phyloP scores from a whole-genome alignment of 2,113 vertebrate genomes.

The Dasyprocta punctata region DNA sequence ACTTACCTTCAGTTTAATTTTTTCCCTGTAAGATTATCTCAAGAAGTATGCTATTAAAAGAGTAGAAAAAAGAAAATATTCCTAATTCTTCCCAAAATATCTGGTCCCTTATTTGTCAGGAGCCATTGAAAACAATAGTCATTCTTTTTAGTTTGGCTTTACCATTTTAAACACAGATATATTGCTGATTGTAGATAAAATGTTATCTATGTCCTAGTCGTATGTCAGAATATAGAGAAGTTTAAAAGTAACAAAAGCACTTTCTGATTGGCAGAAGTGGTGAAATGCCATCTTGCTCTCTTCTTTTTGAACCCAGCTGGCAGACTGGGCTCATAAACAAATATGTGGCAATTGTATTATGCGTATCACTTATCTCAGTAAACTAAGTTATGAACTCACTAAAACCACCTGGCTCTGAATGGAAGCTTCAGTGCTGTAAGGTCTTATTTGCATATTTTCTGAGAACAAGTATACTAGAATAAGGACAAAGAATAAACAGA shows the following conservation, averaged over 20 bases:
- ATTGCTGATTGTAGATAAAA: constrained; percentile 12
- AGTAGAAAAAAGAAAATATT: background rate
- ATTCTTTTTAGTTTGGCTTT: background rate
- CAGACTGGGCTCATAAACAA: constrained; percentile 61
- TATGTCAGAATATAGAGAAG: background rate
- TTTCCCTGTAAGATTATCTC: background rate
- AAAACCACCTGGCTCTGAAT: background rate
- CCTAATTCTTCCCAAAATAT: background rate
- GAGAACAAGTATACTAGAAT: background rate
- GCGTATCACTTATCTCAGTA: background rate
- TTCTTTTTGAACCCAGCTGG: background rate
- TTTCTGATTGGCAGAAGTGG: constrained; percentile 47
- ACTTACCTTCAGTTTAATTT: background rate
- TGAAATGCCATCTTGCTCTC: background rate
- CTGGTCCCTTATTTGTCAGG: background rate
- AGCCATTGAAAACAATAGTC: background rate
- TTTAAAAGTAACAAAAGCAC: constrained; percentile 8
- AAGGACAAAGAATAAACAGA: background rate
- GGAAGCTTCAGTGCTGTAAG: background rate
- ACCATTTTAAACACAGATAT: background rate
- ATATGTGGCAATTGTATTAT: background rate
- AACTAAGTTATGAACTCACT: background rate
- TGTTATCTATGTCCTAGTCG: background rate
- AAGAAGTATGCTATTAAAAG: background rate
- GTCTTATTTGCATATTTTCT: background rate